These are phyloP conservation scores for Nymphalis c-album DNA, from an alignment of 2,888 invertebrate species.

Conservation along the genomic window DNA sequence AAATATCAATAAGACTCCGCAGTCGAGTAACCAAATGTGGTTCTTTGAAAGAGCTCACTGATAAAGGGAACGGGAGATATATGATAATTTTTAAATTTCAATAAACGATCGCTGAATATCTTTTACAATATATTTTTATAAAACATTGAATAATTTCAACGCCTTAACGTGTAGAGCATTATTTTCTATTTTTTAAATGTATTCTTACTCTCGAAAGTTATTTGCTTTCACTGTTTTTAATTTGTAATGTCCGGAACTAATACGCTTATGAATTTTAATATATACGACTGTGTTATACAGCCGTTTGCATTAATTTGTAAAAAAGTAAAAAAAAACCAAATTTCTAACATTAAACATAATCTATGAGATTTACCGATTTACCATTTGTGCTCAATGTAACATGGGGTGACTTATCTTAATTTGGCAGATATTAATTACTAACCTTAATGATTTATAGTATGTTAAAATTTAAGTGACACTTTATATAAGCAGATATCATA, in stretches of 20 bases:
- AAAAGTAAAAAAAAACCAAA: not conserved
- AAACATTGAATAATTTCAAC: constrained; percentile 18
- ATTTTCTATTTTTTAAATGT: constrained; percentile 14
- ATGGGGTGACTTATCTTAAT: too few species aligned
- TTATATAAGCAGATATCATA: too few species aligned
- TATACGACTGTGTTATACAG: not conserved
- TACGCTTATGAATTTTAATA: constrained; percentile 20
- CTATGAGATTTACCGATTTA: not conserved
- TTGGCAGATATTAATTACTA: too few species aligned
- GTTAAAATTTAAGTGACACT: too few species aligned
- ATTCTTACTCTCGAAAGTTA: constrained; percentile 19
- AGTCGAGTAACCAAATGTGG: constrained; percentile 37
- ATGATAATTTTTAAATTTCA: constrained; percentile 41
- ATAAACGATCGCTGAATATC: constrained; percentile 33
- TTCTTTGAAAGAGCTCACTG: constrained; percentile 33
- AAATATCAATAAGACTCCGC: constrained; percentile 25
- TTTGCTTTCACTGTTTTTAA: constrained; percentile 32
- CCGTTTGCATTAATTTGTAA: constrained; percentile 9
- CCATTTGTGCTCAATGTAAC: too few species aligned
- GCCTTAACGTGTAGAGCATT: constrained; percentile 5
- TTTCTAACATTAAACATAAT: not conserved
- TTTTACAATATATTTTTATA: constrained; percentile 27
- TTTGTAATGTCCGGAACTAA: constrained; percentile 19
- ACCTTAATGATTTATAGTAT: too few species aligned
- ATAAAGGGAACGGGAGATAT: constrained; percentile 30